Conservation (phyloP, 2,113 vertebrate genomes). For the Anarhynchus alexandrinus region DNA sequence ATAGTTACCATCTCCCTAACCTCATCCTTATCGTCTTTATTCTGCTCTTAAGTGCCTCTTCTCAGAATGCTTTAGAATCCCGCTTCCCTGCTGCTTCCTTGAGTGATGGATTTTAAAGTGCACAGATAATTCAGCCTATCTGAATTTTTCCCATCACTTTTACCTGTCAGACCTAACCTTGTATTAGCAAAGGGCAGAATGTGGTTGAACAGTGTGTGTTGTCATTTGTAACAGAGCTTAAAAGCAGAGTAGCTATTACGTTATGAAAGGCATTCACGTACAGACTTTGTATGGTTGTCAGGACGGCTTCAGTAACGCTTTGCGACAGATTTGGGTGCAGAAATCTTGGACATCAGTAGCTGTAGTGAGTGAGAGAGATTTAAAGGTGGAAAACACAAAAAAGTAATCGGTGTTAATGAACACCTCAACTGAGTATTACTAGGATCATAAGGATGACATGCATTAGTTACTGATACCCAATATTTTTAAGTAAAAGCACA, state of each 20-base stretch:
- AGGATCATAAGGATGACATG: background rate
- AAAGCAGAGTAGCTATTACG: background rate
- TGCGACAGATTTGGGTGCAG: background rate
- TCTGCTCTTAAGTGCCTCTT: background rate
- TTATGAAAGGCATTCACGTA: background rate
- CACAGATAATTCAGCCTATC: background rate
- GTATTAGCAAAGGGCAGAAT: background rate
- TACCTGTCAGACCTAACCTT: background rate
- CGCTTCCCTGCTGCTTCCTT: background rate
- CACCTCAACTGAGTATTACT: background rate
- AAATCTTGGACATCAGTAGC: background rate
- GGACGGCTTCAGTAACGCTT: background rate
- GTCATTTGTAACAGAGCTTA: background rate
- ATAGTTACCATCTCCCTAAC: background rate
- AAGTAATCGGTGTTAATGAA: background rate
- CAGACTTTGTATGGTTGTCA: background rate
- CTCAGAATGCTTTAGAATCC: background rate
- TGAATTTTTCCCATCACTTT: background rate
- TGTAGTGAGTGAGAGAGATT: background rate
- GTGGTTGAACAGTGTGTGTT: background rate
- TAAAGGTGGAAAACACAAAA: background rate
- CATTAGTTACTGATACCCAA: background rate
- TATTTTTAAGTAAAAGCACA: background rate
- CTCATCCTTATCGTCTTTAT: background rate
- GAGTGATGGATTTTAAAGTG: background rate